Conservation (phyloP, 2,888 invertebrate species). For the Camponotus fellah region DNA sequence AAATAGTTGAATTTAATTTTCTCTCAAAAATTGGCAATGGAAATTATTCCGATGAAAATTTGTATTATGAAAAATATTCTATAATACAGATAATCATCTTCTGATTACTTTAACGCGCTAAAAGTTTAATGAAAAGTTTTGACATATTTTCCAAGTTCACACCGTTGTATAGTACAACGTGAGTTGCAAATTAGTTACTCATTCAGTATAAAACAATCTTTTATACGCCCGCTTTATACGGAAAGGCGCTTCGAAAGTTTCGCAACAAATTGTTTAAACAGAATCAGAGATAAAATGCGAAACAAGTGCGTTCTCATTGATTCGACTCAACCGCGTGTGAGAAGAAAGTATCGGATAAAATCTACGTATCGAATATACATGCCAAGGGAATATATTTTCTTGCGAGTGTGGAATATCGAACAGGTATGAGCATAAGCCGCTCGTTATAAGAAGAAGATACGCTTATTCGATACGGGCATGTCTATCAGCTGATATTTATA, state of each 20-base stretch:
- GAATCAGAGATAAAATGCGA: constrained; percentile 11
- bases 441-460: constrained; percentile 27
- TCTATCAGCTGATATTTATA: background rate
- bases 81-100: background rate
- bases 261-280: constrained; percentile 28
- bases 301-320: background rate
- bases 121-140: background rate
- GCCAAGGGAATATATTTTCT: constrained; percentile 35
- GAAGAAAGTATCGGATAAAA: constrained; percentile 37
- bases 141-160: constrained; percentile 29
- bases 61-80: background rate
- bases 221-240: background rate
- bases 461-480: background rate
- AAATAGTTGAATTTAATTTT: background rate
- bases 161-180: background rate
- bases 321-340: background rate
- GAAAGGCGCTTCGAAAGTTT: constrained; percentile 3
- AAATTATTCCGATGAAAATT: background rate
- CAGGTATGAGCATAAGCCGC: constrained; percentile 3
- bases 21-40: background rate
- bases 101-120: background rate
- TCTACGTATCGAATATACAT: background rate
- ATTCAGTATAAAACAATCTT: constrained; percentile 17
- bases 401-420: constrained; percentile 16
- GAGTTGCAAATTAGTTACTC: background rate